Conservation (phyloP, 1,140 invertebrate species). For the Pseudomyrmex flavicornis region DNA sequence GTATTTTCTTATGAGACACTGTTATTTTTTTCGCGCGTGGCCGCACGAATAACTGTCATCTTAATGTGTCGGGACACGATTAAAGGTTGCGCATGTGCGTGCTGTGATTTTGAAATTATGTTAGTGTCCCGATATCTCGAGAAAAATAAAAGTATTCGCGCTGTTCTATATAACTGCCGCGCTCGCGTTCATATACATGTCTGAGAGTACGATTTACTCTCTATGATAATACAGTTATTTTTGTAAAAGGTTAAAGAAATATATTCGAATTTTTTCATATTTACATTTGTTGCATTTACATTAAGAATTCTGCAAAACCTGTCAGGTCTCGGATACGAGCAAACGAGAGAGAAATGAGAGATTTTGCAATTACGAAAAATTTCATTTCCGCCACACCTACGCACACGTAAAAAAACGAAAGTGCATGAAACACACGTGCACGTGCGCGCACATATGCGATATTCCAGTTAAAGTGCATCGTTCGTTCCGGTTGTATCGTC, state of each 20-base stretch:
- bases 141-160: neutral
- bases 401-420: conserved; percentile 2
- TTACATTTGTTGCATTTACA: neutral
- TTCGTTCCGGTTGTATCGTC: conserved; percentile 5
- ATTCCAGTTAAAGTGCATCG: conserved; percentile 4
- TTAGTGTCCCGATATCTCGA: neutral
- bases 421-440: neutral
- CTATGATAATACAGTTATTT: neutral
- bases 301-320: neutral
- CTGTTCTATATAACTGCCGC: conserved; percentile 9
- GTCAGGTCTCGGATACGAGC: neutral
- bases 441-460: neutral
- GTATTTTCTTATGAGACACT: conserved; percentile 45
- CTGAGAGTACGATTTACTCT: neutral
- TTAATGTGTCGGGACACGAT: conserved; percentile 51
- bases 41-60: conserved; percentile 49
- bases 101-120: conserved; percentile 40
- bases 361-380: neutral
- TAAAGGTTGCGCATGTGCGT: conserved; percentile 51
- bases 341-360: conserved; percentile 14
- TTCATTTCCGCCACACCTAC: conserved; percentile 24
- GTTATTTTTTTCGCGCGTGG: conserved; percentile 43
- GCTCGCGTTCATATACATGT: neutral
- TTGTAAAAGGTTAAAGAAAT: neutral
- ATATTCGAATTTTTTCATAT: neutral